These are phyloP conservation scores for Sapayoa aenigma DNA, from an alignment of 2,113 vertebrate species.

Conservation along the genomic window DNA sequence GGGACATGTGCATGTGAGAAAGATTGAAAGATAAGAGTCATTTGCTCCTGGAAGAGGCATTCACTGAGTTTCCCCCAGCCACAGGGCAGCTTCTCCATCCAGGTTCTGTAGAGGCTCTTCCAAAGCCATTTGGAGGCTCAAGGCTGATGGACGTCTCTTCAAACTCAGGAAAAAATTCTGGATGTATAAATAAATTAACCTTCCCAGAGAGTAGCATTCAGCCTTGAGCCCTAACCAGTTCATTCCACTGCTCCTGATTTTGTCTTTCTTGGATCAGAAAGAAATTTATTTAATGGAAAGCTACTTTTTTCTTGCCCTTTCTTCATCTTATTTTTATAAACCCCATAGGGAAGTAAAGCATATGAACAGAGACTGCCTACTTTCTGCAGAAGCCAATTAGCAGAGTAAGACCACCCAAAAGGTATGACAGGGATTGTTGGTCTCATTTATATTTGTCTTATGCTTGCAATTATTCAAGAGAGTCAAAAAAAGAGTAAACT, in stretches of 20 bases:
- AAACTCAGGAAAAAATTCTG: not conserved
- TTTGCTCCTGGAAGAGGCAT: not conserved
- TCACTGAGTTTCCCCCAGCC: not conserved
- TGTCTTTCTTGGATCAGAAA: not conserved
- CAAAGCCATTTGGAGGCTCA: not conserved
- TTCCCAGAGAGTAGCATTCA: not conserved
- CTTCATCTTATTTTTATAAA: not conserved
- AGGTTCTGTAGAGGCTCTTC: accelerated
- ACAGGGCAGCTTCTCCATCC: not conserved
- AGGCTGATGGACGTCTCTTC: not conserved
- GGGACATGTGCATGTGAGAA: accelerated
- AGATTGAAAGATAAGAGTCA: accelerated
- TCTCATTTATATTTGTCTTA: not conserved
- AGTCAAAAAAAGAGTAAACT: not conserved
- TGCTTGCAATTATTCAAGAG: accelerated
- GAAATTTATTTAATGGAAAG: not conserved
- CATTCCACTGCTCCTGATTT: not conserved
- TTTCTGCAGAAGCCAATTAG: not conserved
- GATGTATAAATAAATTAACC: not conserved
- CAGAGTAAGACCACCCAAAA: not conserved
- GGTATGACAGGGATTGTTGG: not conserved
- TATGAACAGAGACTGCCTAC: not conserved
- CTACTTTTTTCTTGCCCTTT: not conserved
- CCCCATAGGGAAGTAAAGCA: not conserved
- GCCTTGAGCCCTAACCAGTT: not conserved